phyloP scores from a whole-genome alignment of 1,140 invertebrate species.

The Diabrotica undecimpunctata region DNA sequence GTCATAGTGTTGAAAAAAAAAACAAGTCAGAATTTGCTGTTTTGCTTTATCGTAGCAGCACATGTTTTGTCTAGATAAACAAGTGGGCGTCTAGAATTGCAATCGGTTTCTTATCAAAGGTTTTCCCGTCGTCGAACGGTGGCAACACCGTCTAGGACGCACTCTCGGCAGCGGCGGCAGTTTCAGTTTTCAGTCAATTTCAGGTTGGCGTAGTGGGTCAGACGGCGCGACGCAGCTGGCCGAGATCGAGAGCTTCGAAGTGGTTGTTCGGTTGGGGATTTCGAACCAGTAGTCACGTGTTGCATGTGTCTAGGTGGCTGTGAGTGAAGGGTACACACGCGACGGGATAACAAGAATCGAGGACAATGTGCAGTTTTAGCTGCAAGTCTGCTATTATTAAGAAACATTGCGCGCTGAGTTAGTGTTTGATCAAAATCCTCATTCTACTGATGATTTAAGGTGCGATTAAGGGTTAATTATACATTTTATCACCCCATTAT shows the following conservation, averaged over 20 bases:
- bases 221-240: background rate
- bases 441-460: no score
- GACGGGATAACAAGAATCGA: background rate
- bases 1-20: no score
- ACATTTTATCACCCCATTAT: no score
- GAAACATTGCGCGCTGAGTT: no score
- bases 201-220: background rate
- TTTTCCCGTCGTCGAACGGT: background rate
- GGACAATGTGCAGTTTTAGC: background rate
- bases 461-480: no score
- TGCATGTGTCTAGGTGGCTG: background rate
- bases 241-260: background rate
- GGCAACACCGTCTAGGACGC: background rate
- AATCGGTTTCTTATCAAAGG: no score
- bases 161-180: background rate
- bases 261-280: background rate
- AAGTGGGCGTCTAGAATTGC: no score
- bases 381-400: background rate
- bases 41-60: no score
- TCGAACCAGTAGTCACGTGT: background rate
- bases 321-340: background rate
- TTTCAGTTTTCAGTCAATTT: conserved; percentile 2
- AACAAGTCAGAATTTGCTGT: no score
- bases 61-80: no score
- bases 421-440: no score